phyloP scores from a whole-genome alignment of 2,888 invertebrate species.

The Loripinus fragilis region DNA sequence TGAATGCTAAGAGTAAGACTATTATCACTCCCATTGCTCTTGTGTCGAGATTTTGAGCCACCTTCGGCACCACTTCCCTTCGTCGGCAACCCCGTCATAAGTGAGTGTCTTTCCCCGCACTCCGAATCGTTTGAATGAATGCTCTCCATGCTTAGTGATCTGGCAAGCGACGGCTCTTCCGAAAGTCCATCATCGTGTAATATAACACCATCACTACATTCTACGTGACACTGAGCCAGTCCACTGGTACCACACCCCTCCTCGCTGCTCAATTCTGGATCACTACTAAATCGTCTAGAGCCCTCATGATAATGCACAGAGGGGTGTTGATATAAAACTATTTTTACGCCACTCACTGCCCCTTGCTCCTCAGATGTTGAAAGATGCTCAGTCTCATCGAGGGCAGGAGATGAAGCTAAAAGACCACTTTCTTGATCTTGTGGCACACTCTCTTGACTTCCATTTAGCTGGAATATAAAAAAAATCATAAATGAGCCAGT shows the following conservation, averaged over 20 bases:
- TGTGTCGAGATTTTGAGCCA: constrained; percentile 50
- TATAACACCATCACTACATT: constrained; percentile 46
- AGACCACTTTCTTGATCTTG: constrained; percentile 73
- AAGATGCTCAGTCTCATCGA: constrained; percentile 69
- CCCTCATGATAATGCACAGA: constrained; percentile 63
- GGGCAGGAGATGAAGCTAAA: constrained; percentile 60
- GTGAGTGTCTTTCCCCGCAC: constrained; percentile 70
- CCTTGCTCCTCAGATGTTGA: constrained; percentile 73
- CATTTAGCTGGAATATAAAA: constrained; percentile 64
- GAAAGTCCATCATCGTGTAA: constrained; percentile 24
- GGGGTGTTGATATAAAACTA: constrained; percentile 72
- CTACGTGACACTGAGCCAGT: constrained; percentile 57
- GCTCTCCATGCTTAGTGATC: constrained; percentile 50
- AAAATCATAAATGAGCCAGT: no score
- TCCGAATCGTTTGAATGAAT: constrained; percentile 66
- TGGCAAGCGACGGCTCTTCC: constrained; percentile 39
- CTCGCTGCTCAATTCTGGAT: constrained; percentile 55
- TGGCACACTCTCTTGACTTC: constrained; percentile 77
- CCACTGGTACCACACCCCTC: constrained; percentile 49
- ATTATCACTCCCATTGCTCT: constrained; percentile 33
- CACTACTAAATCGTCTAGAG: constrained; percentile 39
- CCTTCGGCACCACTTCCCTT: constrained; percentile 24
- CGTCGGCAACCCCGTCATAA: constrained; percentile 63
- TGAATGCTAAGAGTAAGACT: constrained; percentile 42
- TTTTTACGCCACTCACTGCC: constrained; percentile 70